Base-by-base conservation (phyloP, 2,888 invertebrate genomes). In the Ephialtes manifestator region DNA sequence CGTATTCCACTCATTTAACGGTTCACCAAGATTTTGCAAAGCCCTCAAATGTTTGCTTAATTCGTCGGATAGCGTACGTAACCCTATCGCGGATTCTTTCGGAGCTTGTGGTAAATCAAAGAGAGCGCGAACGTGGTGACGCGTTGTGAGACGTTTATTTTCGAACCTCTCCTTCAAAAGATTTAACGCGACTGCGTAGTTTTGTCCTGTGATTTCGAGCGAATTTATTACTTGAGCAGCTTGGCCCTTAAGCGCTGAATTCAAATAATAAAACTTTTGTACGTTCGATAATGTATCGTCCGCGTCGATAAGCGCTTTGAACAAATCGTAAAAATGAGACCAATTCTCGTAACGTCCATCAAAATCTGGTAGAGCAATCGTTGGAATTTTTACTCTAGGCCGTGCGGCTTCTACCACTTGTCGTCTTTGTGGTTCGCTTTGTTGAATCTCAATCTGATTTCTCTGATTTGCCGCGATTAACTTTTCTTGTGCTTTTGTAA, bases 311-410 rank as follows among this genome's bases (percentile, higher is more conserved):
- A 87, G 35, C 8, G 84, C 65, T 24, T 58, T 63, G 60, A 81
- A 84, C 7, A 76, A 63, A 55, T 85, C 84, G 13, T 74, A 70
- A 68, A 85, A 85, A 2, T 72, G 68, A 24, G 28, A 58, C 85
- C 85, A 87, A 15, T 87, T 65, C 8, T 79, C 81, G 31, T 77
- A 77, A 24, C 48, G 68, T 4, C 79, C 86, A 24, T 86, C 48
- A 35, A 81, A 86, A 11, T 76, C 15, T 8, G 78, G 78, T 31
- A 83, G 31, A 10, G 55, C 43, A n/a, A 83, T 78, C 0, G 72
- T 72, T 13, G 83, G 78, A 24, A 78, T 70, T 72, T 78, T 76
- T 53, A 83, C 53, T 48, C 65, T 80, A 15, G 24, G 15, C n/a
- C 43, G 71, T 11, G 3, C 39, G 13, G 20, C n/a, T 10, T 55